phyloP scores from a whole-genome alignment of 2,797 vertebrate genomes.

The Myotis pilosus region DNA sequence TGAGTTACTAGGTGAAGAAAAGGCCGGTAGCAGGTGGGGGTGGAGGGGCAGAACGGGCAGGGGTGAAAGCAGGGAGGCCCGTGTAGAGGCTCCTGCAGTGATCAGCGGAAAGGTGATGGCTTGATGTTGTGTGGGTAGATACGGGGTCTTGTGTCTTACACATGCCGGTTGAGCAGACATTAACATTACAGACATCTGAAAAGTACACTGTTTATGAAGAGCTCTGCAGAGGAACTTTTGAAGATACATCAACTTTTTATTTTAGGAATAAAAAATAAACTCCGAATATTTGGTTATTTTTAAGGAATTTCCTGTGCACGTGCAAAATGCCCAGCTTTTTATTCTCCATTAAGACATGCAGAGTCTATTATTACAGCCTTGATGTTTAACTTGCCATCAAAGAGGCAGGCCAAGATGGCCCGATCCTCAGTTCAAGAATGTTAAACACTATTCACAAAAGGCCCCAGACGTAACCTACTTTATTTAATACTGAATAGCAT shows the following conservation, averaged over 20 bases:
- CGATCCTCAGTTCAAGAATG: constrained; percentile 70
- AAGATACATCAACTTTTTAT: constrained; percentile 73
- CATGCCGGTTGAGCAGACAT: background rate
- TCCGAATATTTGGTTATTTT: constrained; percentile 71
- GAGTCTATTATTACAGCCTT: constrained; percentile 67
- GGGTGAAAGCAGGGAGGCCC: background rate
- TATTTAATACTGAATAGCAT: background rate
- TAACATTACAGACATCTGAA: background rate
- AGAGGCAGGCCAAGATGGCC: constrained; percentile 50
- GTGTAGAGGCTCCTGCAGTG: background rate
- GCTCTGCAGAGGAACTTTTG: constrained; percentile 29
- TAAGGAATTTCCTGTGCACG: constrained; percentile 75
- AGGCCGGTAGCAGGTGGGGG: background rate
- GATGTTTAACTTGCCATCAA: constrained; percentile 74
- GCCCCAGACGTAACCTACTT: constrained; percentile 34
- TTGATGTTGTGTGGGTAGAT: background rate
- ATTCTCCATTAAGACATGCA: constrained; percentile 63
- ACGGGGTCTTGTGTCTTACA: background rate
- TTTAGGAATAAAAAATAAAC: constrained; percentile 76
- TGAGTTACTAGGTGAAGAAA: background rate
- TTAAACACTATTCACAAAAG: constrained; percentile 61
- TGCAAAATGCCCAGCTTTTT: constrained; percentile 69
- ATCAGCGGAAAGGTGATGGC: background rate
- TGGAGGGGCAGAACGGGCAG: background rate
- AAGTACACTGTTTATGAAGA: constrained; percentile 40